Conservation (phyloP, 2,888 invertebrate species). For the Drosophila incognita region DNA sequence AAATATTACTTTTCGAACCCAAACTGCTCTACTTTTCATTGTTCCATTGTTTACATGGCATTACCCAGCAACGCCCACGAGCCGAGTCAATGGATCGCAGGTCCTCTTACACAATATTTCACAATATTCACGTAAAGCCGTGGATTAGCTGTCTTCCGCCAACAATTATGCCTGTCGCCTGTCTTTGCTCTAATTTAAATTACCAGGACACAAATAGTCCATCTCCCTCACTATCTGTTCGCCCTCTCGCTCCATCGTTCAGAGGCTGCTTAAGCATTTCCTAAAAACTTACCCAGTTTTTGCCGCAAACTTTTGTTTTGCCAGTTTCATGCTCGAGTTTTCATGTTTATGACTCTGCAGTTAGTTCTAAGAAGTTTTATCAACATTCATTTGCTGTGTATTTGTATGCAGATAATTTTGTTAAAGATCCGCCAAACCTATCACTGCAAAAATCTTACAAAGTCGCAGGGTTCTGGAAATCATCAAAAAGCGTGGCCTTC, state of each 20-base stretch:
- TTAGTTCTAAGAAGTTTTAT: slow-evolving; percentile 62
- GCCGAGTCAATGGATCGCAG: slow-evolving; percentile 54
- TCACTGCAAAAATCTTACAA: neutral
- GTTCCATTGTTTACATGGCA: slow-evolving; percentile 61
- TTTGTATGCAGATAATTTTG: slow-evolving; percentile 5
- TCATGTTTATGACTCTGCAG: slow-evolving; percentile 54
- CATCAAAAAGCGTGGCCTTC: slow-evolving; percentile 40
- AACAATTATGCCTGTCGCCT: slow-evolving; percentile 58
- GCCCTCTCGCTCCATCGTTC: neutral
- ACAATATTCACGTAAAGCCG: slow-evolving; percentile 67
- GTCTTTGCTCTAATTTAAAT: slow-evolving; percentile 75
- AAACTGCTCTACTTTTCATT: slow-evolving; percentile 74
- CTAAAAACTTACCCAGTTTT: slow-evolving; percentile 74
- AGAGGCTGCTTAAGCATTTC: slow-evolving; percentile 58
- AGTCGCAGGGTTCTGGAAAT: slow-evolving; percentile 24
- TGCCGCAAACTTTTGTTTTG: slow-evolving; percentile 53
- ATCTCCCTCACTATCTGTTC: neutral
- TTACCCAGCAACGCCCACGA: slow-evolving; percentile 67
- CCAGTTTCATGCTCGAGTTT: slow-evolving; percentile 45
- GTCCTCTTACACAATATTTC: slow-evolving; percentile 74
- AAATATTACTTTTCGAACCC: slow-evolving; percentile 53
- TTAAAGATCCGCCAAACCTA: slow-evolving; percentile 5
- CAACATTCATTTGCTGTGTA: slow-evolving; percentile 17
- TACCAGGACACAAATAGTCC: slow-evolving; percentile 20
- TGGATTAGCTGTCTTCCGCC: slow-evolving; percentile 68